These are phyloP conservation scores for Uloborus plumipes DNA, from an alignment of 2,888 invertebrate species.

Conservation along the genomic window DNA sequence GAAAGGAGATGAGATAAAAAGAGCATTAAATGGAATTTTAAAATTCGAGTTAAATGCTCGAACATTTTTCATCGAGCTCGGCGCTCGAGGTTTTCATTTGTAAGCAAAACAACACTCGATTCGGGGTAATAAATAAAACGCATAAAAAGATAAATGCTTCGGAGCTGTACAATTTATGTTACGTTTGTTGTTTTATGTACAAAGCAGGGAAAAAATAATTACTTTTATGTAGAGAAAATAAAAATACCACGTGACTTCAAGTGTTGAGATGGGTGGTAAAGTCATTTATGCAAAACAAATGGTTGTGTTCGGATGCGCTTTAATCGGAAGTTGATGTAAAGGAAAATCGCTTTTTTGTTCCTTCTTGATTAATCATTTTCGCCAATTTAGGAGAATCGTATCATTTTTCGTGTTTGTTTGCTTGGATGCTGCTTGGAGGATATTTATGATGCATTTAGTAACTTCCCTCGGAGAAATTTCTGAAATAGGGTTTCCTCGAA, in stretches of 20 bases:
- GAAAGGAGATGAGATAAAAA: no score
- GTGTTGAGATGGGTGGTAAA: slow-evolving; percentile 26
- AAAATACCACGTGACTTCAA: slow-evolving; percentile 9
- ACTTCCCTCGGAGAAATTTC: slow-evolving; percentile 1
- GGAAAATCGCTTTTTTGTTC: slow-evolving; percentile 30
- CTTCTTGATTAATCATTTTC: slow-evolving; percentile 52
- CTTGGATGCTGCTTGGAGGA: neutral
- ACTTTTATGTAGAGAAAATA: slow-evolving; percentile 12
- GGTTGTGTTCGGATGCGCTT: slow-evolving; percentile 13
- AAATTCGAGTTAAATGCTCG: no score
- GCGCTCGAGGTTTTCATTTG: no score
- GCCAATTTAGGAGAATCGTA: slow-evolving; percentile 21
- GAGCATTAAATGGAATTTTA: no score
- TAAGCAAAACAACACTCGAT: no score
- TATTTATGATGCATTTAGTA: slow-evolving; percentile 16
- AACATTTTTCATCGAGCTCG: no score
- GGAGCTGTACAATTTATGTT: no score
- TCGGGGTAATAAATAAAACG: no score
- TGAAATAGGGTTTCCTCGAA: slow-evolving; percentile 21
- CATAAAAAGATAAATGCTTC: no score
- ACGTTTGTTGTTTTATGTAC: neutral
- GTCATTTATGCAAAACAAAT: slow-evolving; percentile 57
- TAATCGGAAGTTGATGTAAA: slow-evolving; percentile 40
- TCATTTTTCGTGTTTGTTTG: slow-evolving; percentile 47
- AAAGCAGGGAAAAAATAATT: slow-evolving; percentile 14